Evolutionary conservation across 2,797 vertebrate species (phyloP).

Genomic region (Naso thynnoides): DNA sequence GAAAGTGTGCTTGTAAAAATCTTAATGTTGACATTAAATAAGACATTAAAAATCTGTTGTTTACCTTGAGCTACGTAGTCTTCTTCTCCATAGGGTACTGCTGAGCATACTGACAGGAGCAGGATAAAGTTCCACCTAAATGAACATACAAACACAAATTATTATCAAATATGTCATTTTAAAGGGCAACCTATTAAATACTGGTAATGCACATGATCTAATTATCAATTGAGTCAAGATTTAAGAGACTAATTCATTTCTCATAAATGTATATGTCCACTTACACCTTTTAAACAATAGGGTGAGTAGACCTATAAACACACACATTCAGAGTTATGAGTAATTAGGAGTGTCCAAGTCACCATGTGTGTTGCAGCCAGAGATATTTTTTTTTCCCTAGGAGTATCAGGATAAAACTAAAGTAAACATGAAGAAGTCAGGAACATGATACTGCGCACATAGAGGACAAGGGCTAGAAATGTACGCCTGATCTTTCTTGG

Average conservation of each 20-base stretch:
- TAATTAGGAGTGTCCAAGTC: not conserved
- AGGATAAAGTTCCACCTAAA: constrained; percentile 91
- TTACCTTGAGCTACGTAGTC: constrained; percentile 86
- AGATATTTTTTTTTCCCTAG: not conserved
- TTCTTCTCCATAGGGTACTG: constrained; percentile 87
- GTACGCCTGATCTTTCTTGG: no score
- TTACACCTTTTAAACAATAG: not conserved
- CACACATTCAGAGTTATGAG: not conserved
- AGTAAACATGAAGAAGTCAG: not conserved
- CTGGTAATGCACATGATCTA: not conserved
- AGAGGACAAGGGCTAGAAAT: not conserved
- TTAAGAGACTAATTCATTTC: not conserved
- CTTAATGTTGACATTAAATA: not conserved
- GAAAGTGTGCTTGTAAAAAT: not conserved
- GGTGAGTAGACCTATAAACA: not conserved
- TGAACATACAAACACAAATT: constrained; percentile 50
- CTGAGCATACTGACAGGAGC: constrained; percentile 92
- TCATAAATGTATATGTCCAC: not conserved
- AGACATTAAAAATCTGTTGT: constrained; percentile 1
- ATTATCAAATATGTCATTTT: not conserved
- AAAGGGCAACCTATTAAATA: not conserved
- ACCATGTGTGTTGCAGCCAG: not conserved
- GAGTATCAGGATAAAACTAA: not conserved
- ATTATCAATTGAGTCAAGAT: not conserved
- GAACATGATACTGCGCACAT: not conserved